Evolutionary conservation across 2,888 invertebrate genomes (phyloP).

Genomic region (Drosophila silvestris): DNA sequence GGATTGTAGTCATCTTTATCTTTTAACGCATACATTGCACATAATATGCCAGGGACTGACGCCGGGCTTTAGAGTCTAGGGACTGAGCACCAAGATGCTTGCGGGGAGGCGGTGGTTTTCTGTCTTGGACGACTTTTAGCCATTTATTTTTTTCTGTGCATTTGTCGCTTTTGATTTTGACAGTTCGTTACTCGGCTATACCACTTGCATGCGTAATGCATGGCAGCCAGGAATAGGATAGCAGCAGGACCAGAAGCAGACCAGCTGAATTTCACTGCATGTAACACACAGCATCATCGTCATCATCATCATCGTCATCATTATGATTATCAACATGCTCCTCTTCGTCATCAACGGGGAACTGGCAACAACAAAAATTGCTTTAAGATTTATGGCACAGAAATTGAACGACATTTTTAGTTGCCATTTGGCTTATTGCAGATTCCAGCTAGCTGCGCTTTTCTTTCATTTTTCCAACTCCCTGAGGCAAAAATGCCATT

Average conservation of each 20-base stretch:
- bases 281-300: conserved; percentile 20
- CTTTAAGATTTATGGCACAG: conserved; percentile 68
- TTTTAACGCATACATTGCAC: conserved; percentile 58
- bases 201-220: conserved; percentile 80
- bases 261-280: conserved; percentile 32
- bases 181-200: conserved; percentile 80
- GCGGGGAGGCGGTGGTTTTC: neutral
- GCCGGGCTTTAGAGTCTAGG: conserved; percentile 1
- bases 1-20: conserved; percentile 63
- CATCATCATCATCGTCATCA: conserved; percentile 15
- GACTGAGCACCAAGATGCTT: conserved; percentile 11
- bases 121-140: conserved; percentile 49
- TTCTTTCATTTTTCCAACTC: neutral
- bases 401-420: conserved; percentile 54
- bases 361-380: conserved; percentile 18
- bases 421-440: conserved; percentile 67
- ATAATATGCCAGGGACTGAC: conserved; percentile 55
- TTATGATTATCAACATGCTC: conserved; percentile 13
- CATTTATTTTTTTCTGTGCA: conserved; percentile 27
- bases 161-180: conserved; percentile 76
- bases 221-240: conserved; percentile 8
- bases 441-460: conserved; percentile 54
- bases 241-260: conserved; percentile 15
- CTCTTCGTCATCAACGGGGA: conserved; percentile 39
- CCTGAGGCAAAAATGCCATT: conserved; percentile 54